phyloP scores from a whole-genome alignment of 2,888 invertebrate genomes.

The Cephalotes varians region DNA sequence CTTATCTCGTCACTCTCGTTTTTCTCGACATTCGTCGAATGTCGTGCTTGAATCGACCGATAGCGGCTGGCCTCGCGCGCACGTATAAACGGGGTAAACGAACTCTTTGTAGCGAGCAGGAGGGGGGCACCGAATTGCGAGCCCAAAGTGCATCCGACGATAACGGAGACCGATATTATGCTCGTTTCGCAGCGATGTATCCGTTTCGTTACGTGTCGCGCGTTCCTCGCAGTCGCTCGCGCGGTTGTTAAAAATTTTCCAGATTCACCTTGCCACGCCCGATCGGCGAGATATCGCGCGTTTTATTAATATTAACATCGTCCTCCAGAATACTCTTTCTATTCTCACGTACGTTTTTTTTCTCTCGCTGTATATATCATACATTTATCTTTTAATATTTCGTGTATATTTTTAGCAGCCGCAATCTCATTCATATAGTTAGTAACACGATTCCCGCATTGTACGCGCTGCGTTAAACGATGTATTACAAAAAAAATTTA shows the following conservation, averaged over 20 bases:
- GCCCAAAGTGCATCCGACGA: conserved; percentile 81
- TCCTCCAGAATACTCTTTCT: not conserved
- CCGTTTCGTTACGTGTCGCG: conserved; percentile 58
- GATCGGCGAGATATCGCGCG: conserved; percentile 47
- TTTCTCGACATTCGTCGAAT: conserved; percentile 70
- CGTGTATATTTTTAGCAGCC: not conserved
- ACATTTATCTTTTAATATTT: conserved; percentile 14
- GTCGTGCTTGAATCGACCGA: conserved; percentile 76
- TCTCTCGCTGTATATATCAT: not conserved
- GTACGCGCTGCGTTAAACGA: not conserved
- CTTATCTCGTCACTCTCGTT: conserved; percentile 74
- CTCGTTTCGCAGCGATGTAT: conserved; percentile 66
- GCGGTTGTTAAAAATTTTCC: conserved; percentile 51
- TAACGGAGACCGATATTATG: conserved; percentile 77
- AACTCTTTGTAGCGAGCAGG: conserved; percentile 71
- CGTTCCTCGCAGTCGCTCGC: conserved; percentile 58
- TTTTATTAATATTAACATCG: not conserved
- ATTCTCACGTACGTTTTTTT: not conserved
- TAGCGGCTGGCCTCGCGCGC: conserved; percentile 74
- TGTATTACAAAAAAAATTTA: not conserved
- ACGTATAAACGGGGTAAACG: conserved; percentile 76
- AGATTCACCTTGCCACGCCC: conserved; percentile 62
- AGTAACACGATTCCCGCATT: not conserved
- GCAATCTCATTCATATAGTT: not conserved
- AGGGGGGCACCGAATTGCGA: conserved; percentile 78